phyloP scores from a whole-genome alignment of 2,888 invertebrate genomes.

The Eudemis profundana region DNA sequence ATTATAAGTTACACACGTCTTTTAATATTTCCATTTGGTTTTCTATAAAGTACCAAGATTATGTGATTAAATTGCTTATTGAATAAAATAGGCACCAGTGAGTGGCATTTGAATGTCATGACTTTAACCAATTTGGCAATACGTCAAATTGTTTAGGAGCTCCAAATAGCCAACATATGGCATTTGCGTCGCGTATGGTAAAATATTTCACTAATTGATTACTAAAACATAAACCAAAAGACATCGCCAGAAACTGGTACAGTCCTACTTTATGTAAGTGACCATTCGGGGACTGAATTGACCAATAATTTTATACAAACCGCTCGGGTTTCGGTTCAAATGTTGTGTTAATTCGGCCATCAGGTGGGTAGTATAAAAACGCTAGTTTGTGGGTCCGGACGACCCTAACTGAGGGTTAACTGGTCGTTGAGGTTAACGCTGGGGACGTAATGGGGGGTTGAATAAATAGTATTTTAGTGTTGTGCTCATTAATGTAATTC shows the following conservation, averaged over 20 bases:
- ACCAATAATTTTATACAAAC: conserved; percentile 47
- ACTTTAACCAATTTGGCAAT: no score
- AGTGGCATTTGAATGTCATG: no score
- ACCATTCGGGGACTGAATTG: conserved; percentile 25
- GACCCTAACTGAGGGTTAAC: conserved; percentile 63
- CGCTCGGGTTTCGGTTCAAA: conserved; percentile 56
- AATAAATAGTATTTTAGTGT: conserved; percentile 25
- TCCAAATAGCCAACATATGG: no score
- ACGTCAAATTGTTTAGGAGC: no score
- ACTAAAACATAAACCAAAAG: conserved; percentile 1
- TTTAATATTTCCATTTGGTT: no score
- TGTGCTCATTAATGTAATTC: conserved; percentile 9
- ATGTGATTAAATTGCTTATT: no score
- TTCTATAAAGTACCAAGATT: no score
- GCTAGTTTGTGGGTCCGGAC: conserved; percentile 56
- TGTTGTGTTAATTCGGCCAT: conserved; percentile 62
- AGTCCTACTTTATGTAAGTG: conserved; percentile 1
- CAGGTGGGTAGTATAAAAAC: conserved; percentile 65
- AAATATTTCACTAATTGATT: no score
- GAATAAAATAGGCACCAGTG: no score
- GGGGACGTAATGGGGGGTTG: conserved; percentile 22
- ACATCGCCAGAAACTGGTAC: neutral
- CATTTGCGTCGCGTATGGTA: no score
- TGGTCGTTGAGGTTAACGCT: conserved; percentile 55
- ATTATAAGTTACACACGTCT: no score